Base-by-base conservation (phyloP, 2,797 vertebrate species). In the Macropus fuliginosus region DNA sequence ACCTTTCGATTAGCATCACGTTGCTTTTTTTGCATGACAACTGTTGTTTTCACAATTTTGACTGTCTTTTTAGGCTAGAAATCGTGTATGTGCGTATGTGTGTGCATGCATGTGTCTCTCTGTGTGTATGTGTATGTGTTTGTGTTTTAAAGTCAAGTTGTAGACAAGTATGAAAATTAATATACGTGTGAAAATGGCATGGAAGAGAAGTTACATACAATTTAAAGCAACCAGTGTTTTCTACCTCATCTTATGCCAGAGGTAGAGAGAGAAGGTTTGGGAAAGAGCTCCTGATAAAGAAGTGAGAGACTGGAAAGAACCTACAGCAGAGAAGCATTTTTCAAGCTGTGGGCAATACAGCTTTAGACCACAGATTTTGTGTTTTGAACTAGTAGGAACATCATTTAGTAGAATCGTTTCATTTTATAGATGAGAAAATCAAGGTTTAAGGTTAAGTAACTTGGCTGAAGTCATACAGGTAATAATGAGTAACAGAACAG, bases 11-110 rank as follows among this genome's bases (percentile, higher is more conserved):
- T 2, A 31, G 31, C 59, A 62, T 62, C 91, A 62, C 55, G 56
- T 62, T 34, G 8, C 54, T 92, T 91, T 62, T 52, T 56, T 92
- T 91, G 54, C 40, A 14, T 50, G 8, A 29, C 12, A 21, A 34
- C 2, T 24, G 6, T 96, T 56, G 46, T 24, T 95, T 93, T 91
- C 90, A 31, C 89, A 16, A 18, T 87, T 87, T 94, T 59, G 55
- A 59, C 40, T 94, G 24, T 11, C 95, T 57, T 95, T 92, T 27
- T 55, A 92, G 81, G 54, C 28, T 10, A 95, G 46, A 95, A 91
- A 92, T 91, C 56, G 92, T 5, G 34, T 66, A 34, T 66, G 31
- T 66, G 34, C 16, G 34, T 66, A 34, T 34, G 3, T 31, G 11
- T 29, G 29, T 59, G 28, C 52, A 52, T 52, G 6, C 6, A 8